A percentile compares a stretch with the other conserved stretches of the same genome.
Evolutionary conservation across 2,888 invertebrate genomes (phyloP).

Genomic region (Cheilosia urbana): DNA sequence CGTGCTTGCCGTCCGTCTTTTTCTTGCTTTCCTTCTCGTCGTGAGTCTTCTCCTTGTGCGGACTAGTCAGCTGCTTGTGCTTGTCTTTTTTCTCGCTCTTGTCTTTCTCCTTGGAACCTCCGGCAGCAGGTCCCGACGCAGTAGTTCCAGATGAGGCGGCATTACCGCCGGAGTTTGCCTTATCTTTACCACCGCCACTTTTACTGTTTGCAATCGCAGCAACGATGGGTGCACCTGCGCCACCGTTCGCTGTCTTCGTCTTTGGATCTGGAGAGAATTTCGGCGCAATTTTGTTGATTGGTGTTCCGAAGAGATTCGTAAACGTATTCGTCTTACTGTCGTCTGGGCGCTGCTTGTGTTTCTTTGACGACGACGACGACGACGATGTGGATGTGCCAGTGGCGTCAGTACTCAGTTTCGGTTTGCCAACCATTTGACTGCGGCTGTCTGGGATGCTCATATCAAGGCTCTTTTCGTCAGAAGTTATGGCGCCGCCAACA

Average conservation of each 20-base stretch:
- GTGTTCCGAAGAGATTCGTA: slow-evolving; percentile 92
- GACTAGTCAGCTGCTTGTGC: slow-evolving; percentile 85
- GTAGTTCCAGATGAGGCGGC: slow-evolving; percentile 22
- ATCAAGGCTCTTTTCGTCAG: slow-evolving; percentile 85
- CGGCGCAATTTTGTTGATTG: slow-evolving; percentile 89
- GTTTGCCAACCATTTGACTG: slow-evolving; percentile 88
- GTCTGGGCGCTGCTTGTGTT: slow-evolving; percentile 86
- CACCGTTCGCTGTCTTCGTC: slow-evolving; percentile 62
- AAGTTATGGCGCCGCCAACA: slow-evolving; percentile 67
- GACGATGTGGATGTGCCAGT: slow-evolving; percentile 22
- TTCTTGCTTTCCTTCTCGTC: slow-evolving; percentile 83
- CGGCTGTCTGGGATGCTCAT: slow-evolving; percentile 85
- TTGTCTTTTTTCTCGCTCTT: slow-evolving; percentile 86
- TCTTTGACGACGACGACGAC: slow-evolving; percentile 82
- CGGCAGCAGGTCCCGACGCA: slow-evolving; percentile 62
- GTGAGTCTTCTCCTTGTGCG: slow-evolving; percentile 85
- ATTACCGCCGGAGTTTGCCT: slow-evolving; percentile 20
- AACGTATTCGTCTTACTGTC: slow-evolving; percentile 87
- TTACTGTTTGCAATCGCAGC: slow-evolving; percentile 29
- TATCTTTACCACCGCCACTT: slow-evolving; percentile 60
- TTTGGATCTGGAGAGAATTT: slow-evolving; percentile 83
- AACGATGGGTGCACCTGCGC: slow-evolving; percentile 41
- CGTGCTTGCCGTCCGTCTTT: slow-evolving; percentile 82
- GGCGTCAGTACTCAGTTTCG: slow-evolving; percentile 85
- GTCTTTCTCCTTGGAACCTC: slow-evolving; percentile 80